Evolutionary conservation across 2,113 vertebrate genomes (phyloP).

Genomic region (Otolemur garnettii): DNA sequence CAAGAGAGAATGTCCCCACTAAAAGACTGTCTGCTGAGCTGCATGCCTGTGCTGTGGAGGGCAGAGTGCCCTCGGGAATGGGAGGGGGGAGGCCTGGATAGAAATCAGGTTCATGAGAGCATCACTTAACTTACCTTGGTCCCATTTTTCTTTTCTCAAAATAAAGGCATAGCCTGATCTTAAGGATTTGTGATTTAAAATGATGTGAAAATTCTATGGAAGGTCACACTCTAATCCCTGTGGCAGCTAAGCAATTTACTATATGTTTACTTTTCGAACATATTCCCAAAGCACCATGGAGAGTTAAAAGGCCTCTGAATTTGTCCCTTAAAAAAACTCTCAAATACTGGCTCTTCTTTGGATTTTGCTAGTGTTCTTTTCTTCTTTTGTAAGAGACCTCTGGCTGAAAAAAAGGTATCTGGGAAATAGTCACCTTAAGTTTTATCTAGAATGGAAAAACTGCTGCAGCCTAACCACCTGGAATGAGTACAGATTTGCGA

Average conservation of each 20-base stretch:
- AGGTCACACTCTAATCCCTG: constrained; percentile 59
- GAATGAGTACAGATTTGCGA: constrained; percentile 40
- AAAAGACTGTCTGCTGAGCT: not conserved
- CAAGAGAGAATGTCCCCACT: not conserved
- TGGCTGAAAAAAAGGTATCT: constrained; percentile 66
- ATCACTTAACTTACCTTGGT: not conserved
- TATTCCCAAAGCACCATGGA: constrained; percentile 36
- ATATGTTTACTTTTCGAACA: constrained; percentile 77
- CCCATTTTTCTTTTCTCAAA: not conserved
- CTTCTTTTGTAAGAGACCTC: constrained; percentile 37
- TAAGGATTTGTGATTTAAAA: constrained; percentile 26
- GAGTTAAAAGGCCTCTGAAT: constrained; percentile 52
- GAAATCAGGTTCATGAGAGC: not conserved
- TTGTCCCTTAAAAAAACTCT: not conserved
- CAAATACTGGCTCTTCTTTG: constrained; percentile 47
- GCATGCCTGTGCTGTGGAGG: too few relatives aligned
- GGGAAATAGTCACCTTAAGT: constrained; percentile 55
- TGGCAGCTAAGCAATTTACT: constrained; percentile 44
- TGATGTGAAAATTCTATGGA: constrained; percentile 39
- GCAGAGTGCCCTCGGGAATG: not conserved
- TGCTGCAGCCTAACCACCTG: not conserved
- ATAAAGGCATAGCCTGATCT: not conserved
- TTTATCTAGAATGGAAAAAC: not conserved
- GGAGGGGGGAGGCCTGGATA: not conserved
- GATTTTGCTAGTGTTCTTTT: constrained; percentile 52